Base-by-base conservation (phyloP, 2,888 invertebrate genomes). In the Gibbula magus region DNA sequence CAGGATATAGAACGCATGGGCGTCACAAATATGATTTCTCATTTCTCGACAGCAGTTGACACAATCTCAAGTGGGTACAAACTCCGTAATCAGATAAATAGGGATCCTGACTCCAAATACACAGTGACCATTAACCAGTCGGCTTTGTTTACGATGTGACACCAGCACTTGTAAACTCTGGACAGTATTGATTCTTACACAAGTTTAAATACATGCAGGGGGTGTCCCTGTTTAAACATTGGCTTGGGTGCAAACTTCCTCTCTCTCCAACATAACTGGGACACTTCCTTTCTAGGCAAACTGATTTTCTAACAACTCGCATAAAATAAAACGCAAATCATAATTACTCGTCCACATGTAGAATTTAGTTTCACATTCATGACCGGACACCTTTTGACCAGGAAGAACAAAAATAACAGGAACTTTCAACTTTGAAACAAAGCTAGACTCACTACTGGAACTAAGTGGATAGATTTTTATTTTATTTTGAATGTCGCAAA, bases 21-120 rank as follows among this genome's bases (percentile, higher is more conserved):
- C 29, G 61, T 61, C 22, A 29, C 61, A 29, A 29, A 13, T 61
- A 61, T 61, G 61, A 61, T 45, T 45, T 45, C 45, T 45, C 45
- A 45, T 45, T 45, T 45, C 45, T 45, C 13, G 45, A 45, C 45
- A 10, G 61, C 61, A 25, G 61, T 61, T 61, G 45, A 70, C 70
- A 70, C 70, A 70, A 70, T 70, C 70, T 70, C 35, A 20, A 70
- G 70, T 35, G 39, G 70, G 70, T 70, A 70, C 70, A 70, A 70
- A 70, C 39, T 70, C 70, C 70, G 16, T 70, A 32, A 70, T 70
- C 70, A 32, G 70, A 70, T 70, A 70, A 70, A 70, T 35, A 4
- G 20, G 3, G 56, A 20, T 25, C 39, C 29, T 70, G 35, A 35
- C 70, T 35, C 20, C 35, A 70, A 20, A 70, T 70, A 35, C 70